Base-by-base conservation (phyloP, 1,140 invertebrate species). In the Aphidius gifuensis region DNA sequence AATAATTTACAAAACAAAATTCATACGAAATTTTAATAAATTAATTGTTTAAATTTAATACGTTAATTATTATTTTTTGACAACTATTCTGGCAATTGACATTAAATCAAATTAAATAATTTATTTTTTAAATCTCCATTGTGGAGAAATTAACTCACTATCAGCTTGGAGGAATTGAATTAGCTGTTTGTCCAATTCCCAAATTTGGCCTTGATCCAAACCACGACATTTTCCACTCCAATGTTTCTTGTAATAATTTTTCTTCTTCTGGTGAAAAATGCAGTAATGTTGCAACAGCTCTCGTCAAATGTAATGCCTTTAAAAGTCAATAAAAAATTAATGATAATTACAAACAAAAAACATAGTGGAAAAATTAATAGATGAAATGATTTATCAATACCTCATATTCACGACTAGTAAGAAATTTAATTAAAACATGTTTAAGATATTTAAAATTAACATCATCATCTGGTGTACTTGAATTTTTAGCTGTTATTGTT, bases 351-450 rank as follows among this genome's bases (percentile, higher is more conserved):
- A 16, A 50, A 51, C 3, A 53, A 42, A 58, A 6, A 56, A 6
- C 39, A 38, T 9, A 23, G 1, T 16, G 16, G 16, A 32, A 1
- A 32, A 32, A 32, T 32, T 3, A 3, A 4, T 3, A 32, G 1
- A 32, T 21, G 38, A n/a, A 58, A 51, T 61, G 21, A 38, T 46
- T 48, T 46, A 56, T 58, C 7, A 72, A 74, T 69, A 90, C 88
- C 85, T 96, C 88, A 66, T 86, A 84, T 75, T 90, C 93, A 68
- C 91, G 83, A 71, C 92, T 93, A 0, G 93, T 93, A 68, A 96
- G 82, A 79, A 96, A 96, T 74, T 95, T 94, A 6, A 97, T 88
- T 58, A 97, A 87, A 62, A 96, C 93, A 79, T 96, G 93, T 74
- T 95, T 96, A 57, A 96, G 82, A 80, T 96, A 96, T 74, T 91